A percentile compares a stretch with the other conserved stretches of the same genome.
These are phyloP conservation scores for Anarsia innoxiella DNA, from an alignment of 2,888 invertebrate species.

Conservation along the genomic window DNA sequence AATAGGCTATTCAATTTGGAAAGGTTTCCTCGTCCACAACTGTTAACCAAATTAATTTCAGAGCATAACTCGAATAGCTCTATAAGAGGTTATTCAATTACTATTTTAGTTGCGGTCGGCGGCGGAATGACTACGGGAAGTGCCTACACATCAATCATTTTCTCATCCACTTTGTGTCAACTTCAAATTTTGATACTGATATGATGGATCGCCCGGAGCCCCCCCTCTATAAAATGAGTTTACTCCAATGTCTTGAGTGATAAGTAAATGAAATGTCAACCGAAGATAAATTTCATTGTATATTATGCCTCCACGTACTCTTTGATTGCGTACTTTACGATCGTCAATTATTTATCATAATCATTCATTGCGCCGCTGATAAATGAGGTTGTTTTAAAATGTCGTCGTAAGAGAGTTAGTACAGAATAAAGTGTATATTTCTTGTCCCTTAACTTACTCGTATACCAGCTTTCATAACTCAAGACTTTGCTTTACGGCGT, in stretches of 20 bases:
- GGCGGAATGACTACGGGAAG: conserved; percentile 38
- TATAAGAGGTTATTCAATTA: conserved; percentile 36
- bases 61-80: conserved; percentile 6
- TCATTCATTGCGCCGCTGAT: no score
- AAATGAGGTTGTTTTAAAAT: no score
- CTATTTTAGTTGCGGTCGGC: conserved; percentile 35
- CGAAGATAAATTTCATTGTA: neutral
- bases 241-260: conserved; percentile 6
- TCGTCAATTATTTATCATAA: no score
- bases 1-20: conserved; percentile 2
- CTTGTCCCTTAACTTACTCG: conserved; percentile 20
- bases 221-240: conserved; percentile 22
- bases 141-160: conserved; percentile 64
- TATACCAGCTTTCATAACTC: conserved; percentile 51
- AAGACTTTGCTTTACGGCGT: conserved; percentile 45
- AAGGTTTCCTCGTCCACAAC: neutral
- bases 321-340: no score
- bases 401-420: neutral
- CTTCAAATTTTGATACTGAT: conserved; percentile 66
- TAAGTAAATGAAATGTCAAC: conserved; percentile 9
- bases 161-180: conserved; percentile 70
- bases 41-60: conserved; percentile 1
- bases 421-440: neutral
- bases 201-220: conserved; percentile 55
- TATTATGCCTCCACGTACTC: no score